Conservation (phyloP, 30 jellyfish, hydroid and myxozoan species). For the Aurelia coerulea region DNA sequence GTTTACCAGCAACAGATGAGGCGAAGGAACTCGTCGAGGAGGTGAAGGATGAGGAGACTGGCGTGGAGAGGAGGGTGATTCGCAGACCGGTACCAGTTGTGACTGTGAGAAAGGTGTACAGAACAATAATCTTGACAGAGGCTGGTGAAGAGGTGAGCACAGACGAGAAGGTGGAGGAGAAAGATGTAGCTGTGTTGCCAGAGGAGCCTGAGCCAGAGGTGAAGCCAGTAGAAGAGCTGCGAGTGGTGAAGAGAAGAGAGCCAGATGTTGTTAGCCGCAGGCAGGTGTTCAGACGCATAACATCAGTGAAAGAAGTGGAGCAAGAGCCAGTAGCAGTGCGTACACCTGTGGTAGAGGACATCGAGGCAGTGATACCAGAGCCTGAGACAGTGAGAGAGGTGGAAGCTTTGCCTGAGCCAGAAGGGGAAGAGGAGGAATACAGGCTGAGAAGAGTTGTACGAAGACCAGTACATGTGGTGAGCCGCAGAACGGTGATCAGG, state of each 20-base stretch:
- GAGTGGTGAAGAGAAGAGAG: conserved; percentile 31
- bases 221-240: conserved; percentile 44
- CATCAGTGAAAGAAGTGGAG: not conserved
- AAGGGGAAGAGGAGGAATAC: too few relatives aligned
- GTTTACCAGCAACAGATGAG: conserved; percentile 62
- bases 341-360: not conserved
- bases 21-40: conserved; percentile 60
- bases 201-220: not conserved
- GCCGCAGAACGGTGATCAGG: too few relatives aligned
- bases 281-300: conserved; percentile 20
- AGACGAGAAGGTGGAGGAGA: conserved; percentile 52
- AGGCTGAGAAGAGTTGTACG: too few relatives aligned
- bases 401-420: too few relatives aligned
- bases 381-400: too few relatives aligned
- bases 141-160: conserved; percentile 38
- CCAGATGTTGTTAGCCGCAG: conserved; percentile 27
- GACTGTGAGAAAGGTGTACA: conserved; percentile 84
- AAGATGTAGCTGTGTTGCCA: conserved; percentile 32
- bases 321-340: conserved; percentile 2
- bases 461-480: too few relatives aligned
- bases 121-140: conserved; percentile 57
- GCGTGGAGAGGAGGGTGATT: conserved; percentile 69
- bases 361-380: conserved; percentile 21
- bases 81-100: conserved; percentile 86
- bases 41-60: conserved; percentile 43